Evolutionary conservation across 2,797 vertebrate species (phyloP), one percentile per base, ranked within the genome.

Genomic region (Neosilurus mollespiculum): DNA sequence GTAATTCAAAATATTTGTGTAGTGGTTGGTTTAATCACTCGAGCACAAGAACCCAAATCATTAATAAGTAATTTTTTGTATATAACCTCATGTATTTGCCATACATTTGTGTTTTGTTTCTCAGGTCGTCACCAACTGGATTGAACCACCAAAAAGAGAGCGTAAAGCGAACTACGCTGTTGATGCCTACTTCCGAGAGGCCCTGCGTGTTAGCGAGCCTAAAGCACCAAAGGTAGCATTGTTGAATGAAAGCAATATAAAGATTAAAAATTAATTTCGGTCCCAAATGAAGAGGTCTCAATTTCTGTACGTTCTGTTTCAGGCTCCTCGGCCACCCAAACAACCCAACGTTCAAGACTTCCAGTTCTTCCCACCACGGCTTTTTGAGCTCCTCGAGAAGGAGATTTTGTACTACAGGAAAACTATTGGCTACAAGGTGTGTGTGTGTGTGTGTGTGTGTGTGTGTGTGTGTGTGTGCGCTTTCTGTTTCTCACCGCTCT

Each of bases 271-370:
- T 73, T 18, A 9, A 56, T 30, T 9, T 18, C 15, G 18, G n/a
- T 73, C 9, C 22, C 69, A 24, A 51, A n/a, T 15, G 11, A 16
- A 16, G 1, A 11, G 18, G 9, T 59, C 65, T n/a, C 0, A 56
- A 56, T 64, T 18, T 59, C 20, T 71, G 0, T 62, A 11, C 18
- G 8, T 20, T 64, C 72, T 87, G 9, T 54, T 86, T 58, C 88
- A 98, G 98, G 98, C 98, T 93, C 98, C 98, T 64, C 95, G 98
- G 85, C 98, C 98, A 86, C 98, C 98, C 30, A 99, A 99, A 89
- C 98, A 99, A 87, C 98, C 98, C 88, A 99, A 98, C n/a, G 97
- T 99, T 79, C 98, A 99, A 88, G 98, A 99, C 91, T 99, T 99
- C 83, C 98, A 99, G 91, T 99, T 99, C 90, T 99, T 99, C 88